A percentile compares a stretch with the other conserved stretches of the same genome.
Evolutionary conservation across 2,113 vertebrate species (phyloP).

Genomic region (Leptosomus discolor): DNA sequence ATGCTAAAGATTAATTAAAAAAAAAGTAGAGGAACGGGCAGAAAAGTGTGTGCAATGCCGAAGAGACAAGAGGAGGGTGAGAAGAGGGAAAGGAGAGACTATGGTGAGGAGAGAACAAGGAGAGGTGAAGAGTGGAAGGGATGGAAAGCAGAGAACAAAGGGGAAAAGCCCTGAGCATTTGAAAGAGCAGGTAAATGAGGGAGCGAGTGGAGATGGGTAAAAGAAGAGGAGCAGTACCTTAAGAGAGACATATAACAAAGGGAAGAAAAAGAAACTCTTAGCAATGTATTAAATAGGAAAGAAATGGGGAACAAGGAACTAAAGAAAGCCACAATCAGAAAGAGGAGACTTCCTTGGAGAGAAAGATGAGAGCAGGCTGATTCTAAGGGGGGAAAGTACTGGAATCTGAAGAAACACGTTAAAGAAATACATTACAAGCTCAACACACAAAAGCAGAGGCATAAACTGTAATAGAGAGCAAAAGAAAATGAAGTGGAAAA

Average conservation of each 20-base stretch:
- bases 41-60: neutral
- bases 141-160: constrained; percentile 49
- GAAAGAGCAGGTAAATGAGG: constrained; percentile 47
- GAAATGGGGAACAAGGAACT: neutral
- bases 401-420: neutral
- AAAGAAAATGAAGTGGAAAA: constrained; percentile 4
- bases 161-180: neutral
- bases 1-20: neutral
- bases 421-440: constrained; percentile 13
- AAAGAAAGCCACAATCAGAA: constrained; percentile 18
- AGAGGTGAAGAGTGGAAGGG: constrained; percentile 46
- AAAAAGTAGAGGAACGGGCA: neutral
- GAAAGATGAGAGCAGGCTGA: neutral
- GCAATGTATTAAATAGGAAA: constrained; percentile 13
- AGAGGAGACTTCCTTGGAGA: constrained; percentile 15
- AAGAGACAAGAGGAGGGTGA: neutral
- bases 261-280: constrained; percentile 11
- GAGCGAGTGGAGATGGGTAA: neutral
- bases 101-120: neutral
- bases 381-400: neutral
- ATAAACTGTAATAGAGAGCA: neutral
- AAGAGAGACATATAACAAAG: constrained; percentile 29
- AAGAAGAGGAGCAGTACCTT: constrained; percentile 3
- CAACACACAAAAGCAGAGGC: constrained; percentile 17
- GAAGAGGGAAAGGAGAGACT: neutral